Evolutionary conservation across 1,140 invertebrate species (phyloP), one percentile per base, ranked within the genome.

Genomic region (Zophobas atratus): DNA sequence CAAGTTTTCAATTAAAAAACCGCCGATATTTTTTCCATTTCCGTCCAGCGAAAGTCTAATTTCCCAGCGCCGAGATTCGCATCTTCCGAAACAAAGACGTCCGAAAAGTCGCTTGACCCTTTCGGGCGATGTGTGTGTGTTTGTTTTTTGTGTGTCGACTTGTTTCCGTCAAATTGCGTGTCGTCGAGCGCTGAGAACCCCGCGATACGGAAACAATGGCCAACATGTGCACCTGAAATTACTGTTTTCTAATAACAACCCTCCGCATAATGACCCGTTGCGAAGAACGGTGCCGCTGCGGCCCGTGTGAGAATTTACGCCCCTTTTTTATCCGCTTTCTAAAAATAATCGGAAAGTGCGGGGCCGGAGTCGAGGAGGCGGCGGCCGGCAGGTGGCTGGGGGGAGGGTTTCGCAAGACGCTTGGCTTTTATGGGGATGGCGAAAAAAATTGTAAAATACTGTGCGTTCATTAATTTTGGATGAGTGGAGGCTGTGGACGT

Each of bases 151-250:
- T 39, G 20, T 41, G 2, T 63, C 35, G 60, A 67, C 39, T 67
- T 67, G 33, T 67, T 67, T 67, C 60, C 60, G 60, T 67, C 60
- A 67, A 67, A 67, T 67, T 43, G 60, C 60, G 60, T 67, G 60
- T 67, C 60, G 60, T 67, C 39, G 39, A 38, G 55, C 49, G 49
- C 51, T 73, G 71, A 36, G 71, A 73, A 73, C 41, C 35, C 55
- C 35, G 36, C 6, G 51, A 56, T 56, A 56, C 20, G 71, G 71
- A 73, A 56, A 73, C 71, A 73, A 73, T 73, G 36, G 48, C 33
- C 71, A 56, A 73, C 71, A 73, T 55, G 39, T 73, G 71, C 36
- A 73, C 71, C 71, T 32, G 51, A 73, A 73, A 73, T 73, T 56
- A 73, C 71, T 41, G 71, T 56, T 73, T 56, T 73, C 70, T 55